Percentiles rank a stretch among this genome's conserved stretches.
Conservation (phyloP, 2,113 vertebrate species). For the Ammodytes dubius region DNA sequence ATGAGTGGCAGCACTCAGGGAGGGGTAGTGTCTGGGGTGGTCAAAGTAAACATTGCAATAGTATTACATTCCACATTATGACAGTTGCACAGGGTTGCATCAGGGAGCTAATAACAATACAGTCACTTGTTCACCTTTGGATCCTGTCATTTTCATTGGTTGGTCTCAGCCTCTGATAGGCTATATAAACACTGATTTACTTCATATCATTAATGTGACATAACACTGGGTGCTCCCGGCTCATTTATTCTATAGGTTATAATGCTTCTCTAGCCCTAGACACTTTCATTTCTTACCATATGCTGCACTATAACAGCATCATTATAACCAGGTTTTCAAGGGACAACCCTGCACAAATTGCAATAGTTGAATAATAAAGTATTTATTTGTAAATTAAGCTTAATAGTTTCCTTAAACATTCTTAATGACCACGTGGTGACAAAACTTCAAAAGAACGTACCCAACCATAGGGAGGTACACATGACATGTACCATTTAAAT, state of each 20-base stretch:
- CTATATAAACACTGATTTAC: not conserved
- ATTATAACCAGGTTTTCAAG: not conserved
- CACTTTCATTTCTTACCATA: not conserved
- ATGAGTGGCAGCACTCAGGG: conserved; percentile 4
- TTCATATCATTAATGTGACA: not conserved
- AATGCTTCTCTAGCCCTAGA: not conserved
- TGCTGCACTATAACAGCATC: not conserved
- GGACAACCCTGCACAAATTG: not conserved
- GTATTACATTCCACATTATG: not conserved
- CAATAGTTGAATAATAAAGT: not conserved
- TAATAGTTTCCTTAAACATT: not conserved
- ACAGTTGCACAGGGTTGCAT: conserved; percentile 57
- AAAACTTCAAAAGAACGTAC: not conserved
- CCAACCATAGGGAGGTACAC: not conserved
- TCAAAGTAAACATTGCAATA: conserved; percentile 28
- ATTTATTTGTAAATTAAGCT: too few relatives aligned
- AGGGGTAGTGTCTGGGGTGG: not conserved
- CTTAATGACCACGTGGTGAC: not conserved
- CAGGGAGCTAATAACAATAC: too few relatives aligned
- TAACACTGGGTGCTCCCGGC: not conserved
- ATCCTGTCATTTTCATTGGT: not conserved
- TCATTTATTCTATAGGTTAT: not conserved
- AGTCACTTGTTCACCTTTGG: conserved; percentile 17
- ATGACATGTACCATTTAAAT: not conserved
- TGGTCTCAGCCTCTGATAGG: not conserved